Percentiles rank a stretch among this genome's conserved stretches.
Conservation (phyloP, 1,140 invertebrate species). For the Pseudobourletiella spinata region DNA sequence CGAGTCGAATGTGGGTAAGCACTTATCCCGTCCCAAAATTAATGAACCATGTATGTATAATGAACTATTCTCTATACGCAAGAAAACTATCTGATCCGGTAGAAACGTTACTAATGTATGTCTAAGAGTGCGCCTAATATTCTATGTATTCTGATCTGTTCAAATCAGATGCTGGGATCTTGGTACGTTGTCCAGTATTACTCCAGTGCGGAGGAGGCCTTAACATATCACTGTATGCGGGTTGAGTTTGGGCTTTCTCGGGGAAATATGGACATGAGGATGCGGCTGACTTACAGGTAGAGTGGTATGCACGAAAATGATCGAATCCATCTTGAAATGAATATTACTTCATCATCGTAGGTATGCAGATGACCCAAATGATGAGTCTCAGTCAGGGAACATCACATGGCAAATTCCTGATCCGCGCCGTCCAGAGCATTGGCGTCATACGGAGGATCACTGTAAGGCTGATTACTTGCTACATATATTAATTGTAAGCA, state of each 20-base stretch:
- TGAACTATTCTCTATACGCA: too few relatives aligned
- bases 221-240: constrained; percentile 68
- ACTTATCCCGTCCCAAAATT: too few relatives aligned
- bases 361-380: constrained; percentile 71
- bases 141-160: too few relatives aligned
- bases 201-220: constrained; percentile 70
- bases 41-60: too few relatives aligned
- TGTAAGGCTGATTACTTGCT: constrained; percentile 49
- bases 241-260: constrained; percentile 57
- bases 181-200: constrained; percentile 81
- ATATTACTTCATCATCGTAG: constrained; percentile 3
- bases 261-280: constrained; percentile 51
- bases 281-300: constrained; percentile 71
- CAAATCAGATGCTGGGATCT: constrained; percentile 56
- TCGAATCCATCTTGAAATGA: too few relatives aligned
- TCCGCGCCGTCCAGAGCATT: constrained; percentile 60
- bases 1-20: too few relatives aligned
- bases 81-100: too few relatives aligned
- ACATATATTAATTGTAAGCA: neutral
- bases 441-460: constrained; percentile 70
- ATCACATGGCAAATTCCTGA: constrained; percentile 75
- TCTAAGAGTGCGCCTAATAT: too few relatives aligned
- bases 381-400: constrained; percentile 61
- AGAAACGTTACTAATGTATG: too few relatives aligned
- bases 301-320: too few relatives aligned